Percentiles rank a stretch among this genome's conserved stretches.
Conservation (phyloP, 2,797 vertebrate species). For the Hoplostethus atlanticus region DNA sequence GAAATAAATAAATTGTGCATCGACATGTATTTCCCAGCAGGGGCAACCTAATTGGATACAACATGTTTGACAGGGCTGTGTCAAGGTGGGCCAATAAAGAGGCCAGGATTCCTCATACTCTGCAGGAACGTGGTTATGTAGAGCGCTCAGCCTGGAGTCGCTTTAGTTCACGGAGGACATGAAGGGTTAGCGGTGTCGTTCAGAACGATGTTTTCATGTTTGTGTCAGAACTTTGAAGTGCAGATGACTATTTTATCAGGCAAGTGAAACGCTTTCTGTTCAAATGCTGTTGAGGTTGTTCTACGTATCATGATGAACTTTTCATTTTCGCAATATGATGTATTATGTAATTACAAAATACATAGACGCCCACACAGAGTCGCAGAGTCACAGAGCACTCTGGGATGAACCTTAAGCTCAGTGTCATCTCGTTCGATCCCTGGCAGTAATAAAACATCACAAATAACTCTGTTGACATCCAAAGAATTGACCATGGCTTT, state of each 20-base stretch:
- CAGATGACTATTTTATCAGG: neutral
- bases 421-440: neutral
- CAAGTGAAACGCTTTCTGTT: neutral
- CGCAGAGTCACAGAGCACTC: neutral
- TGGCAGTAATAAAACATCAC: neutral
- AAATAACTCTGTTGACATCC: neutral
- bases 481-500: neutral
- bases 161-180: conserved; percentile 6
- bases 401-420: neutral
- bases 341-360: too few species aligned
- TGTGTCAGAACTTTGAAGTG: neutral
- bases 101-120: neutral
- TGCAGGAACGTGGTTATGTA: conserved; percentile 17
- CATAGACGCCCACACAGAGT: too few species aligned
- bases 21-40: conserved; percentile 37
- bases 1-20: conserved; percentile 1
- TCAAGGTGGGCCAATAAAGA: conserved; percentile 28
- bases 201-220: neutral
- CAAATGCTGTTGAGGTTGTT: too few species aligned
- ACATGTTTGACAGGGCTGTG: conserved; percentile 32
- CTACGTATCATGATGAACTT: neutral
- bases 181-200: neutral
- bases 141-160: neutral
- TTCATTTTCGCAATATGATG: too few species aligned
- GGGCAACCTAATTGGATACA: conserved; percentile 35